phyloP scores from a whole-genome alignment of 1,140 invertebrate species.

The Polyergus mexicanus region DNA sequence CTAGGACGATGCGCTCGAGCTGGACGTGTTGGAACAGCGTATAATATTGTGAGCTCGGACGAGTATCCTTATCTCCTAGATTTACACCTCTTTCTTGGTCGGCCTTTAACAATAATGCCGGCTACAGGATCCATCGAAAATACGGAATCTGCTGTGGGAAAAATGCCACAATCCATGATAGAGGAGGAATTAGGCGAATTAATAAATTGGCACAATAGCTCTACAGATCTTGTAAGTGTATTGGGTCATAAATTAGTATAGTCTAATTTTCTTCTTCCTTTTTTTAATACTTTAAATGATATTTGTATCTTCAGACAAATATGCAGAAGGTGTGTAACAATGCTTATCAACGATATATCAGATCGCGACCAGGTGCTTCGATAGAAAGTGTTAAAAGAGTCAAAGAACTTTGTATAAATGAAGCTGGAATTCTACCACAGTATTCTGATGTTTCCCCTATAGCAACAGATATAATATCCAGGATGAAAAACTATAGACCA shows the following conservation, averaged over 20 bases:
- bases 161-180: constrained; percentile 93
- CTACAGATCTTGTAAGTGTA: constrained; percentile 91
- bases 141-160: constrained; percentile 90
- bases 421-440: constrained; percentile 86
- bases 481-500: constrained; percentile 94
- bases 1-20: constrained; percentile 98
- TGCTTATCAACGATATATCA: constrained; percentile 96
- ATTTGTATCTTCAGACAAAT: constrained; percentile 87
- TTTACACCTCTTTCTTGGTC: constrained; percentile 97
- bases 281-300: constrained; percentile 19
- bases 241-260: constrained; percentile 38
- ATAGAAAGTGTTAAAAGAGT: constrained; percentile 95
- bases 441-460: constrained; percentile 77
- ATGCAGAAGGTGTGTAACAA: constrained; percentile 93
- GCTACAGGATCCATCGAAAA: constrained; percentile 83
- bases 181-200: constrained; percentile 95
- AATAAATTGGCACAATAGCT: constrained; percentile 91
- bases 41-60: constrained; percentile 95
- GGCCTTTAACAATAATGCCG: constrained; percentile 89
- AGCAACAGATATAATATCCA: constrained; percentile 88
- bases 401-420: constrained; percentile 89
- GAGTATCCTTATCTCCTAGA: constrained; percentile 97
- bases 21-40: constrained; percentile 95
- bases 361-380: constrained; percentile 94
- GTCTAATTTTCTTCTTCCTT: constrained; percentile 7